Evolutionary conservation across 2,888 invertebrate genomes (phyloP), one percentile per base, ranked within the genome.

Genomic region (Molorchus minor): DNA sequence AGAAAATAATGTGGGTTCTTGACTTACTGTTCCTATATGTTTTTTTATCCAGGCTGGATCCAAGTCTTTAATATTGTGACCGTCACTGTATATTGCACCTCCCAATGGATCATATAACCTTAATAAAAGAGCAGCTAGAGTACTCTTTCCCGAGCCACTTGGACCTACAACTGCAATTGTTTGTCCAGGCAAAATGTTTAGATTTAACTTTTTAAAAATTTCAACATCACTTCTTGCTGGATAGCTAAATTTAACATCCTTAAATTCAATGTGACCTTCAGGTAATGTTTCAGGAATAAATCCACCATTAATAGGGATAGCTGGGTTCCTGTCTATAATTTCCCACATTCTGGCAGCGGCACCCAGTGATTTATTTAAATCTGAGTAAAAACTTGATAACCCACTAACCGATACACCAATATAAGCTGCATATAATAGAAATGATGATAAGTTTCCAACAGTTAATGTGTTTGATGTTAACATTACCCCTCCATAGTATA

Each of bases 391-490:
- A 68, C 89, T 91, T 43, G 93, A 92, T n/a, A 98, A 78, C 8
- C 96, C 95, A 43, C 91, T 90, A 33, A 97, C 87, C 33, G 96
- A 94, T 21, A 96, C 87, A 8, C 95, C 96, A 12, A 96, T 93
- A 73, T 96, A 97, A 0, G 92, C 95, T 0, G 98, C 96, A 75
- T 98, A 98, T 10, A 98, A 80, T 8, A 98, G 84, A 80, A 98
- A 98, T 0, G 98, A 92, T 0, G 97, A 96, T 13, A 98, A 84
- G 64, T 92, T 91, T 3, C 98, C 97, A 10, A 96, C 91, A 0
- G 90, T 88, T 57, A 94, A 81, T 15, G 88, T 83, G 38, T 92
- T 86, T 1, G 89, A 87, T 0, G 92, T 87, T 25, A 97, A 93
- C 88, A 97, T 89, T 1, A 89, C 86, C 0, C 96, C 96, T 0